Evolutionary conservation across 2,888 invertebrate genomes (phyloP).

Genomic region (Lasioglossum marginatum): DNA sequence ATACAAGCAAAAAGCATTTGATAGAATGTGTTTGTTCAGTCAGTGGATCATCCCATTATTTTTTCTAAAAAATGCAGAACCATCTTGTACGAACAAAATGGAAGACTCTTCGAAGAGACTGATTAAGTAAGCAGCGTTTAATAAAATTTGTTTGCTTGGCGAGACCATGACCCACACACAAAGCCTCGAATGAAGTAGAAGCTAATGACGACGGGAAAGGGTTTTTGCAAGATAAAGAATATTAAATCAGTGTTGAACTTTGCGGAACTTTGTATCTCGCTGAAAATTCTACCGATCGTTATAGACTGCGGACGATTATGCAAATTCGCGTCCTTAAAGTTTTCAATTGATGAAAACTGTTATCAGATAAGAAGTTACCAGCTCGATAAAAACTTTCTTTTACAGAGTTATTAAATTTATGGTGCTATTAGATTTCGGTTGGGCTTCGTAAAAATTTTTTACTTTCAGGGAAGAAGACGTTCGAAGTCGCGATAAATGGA

Average conservation of each 20-base stretch:
- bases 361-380: conserved; percentile 1
- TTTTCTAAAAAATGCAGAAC: background rate
- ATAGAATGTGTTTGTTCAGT: no score
- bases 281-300: conserved; percentile 6
- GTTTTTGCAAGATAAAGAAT: background rate
- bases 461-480: background rate
- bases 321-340: conserved; percentile 4
- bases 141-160: background rate
- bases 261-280: background rate
- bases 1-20: no score
- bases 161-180: no score
- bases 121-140: background rate
- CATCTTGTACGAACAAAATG: background rate
- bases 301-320: conserved; percentile 7
- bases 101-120: background rate
- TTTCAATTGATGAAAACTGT: background rate
- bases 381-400: conserved; percentile 6
- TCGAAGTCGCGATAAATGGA: background rate
- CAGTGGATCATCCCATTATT: no score
- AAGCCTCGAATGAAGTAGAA: background rate
- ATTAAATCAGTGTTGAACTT: conserved; percentile 3
- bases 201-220: background rate
- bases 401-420: conserved; percentile 1
- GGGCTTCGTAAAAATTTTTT: background rate
- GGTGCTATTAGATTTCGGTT: background rate